Evolutionary conservation across 2,888 invertebrate species (phyloP), one percentile per base, ranked within the genome.

Genomic region (Caradrina clavipalpis): DNA sequence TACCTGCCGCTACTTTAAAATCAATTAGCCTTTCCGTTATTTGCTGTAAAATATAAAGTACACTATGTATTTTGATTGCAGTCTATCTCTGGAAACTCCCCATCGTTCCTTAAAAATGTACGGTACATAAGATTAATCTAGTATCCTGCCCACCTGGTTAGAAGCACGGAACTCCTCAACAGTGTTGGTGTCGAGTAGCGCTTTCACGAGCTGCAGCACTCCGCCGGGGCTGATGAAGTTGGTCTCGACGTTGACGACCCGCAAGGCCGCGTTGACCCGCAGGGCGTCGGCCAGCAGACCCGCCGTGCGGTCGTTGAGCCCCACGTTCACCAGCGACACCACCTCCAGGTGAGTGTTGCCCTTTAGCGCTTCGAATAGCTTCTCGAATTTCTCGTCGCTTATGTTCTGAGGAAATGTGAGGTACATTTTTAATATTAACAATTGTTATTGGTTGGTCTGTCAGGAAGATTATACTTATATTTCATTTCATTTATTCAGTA

Each of bases 81-180:
- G 26, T 26, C 26, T 26, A 5, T 35, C 35, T 35, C 35, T 0
- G 7, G 8, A 35, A 35, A 1, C n/a, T n/a, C 8, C 39, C 3
- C 39, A 13, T 39, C 39, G 39, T 13, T 39, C 39, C 11, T 13
- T 1, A 11, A 10, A 39, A 35, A 26, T 26, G 35, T 7, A 11
- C 4, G 11, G 0, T 39, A 39, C 10, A 39, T 11, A 39, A 39
- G 3, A 39, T 39, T 13, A 39, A 39, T 8, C 35, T 35, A 8
- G 8, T 13, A 13, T 39, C 39, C 11, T 39, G 13, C 39, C 3
- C 17, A 99, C 99, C 98, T 99, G 99, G 96, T 99, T 99, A 80
- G 99, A 98, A 84, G 99, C 99, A 92, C 99, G 97, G 95, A 99
- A 98, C 96, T 99, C 99, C 95, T 99, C 98, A 59, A 99, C 97